Percentiles rank a stretch among this genome's conserved stretches.
Evolutionary conservation across 2,797 vertebrate species (phyloP).

Genomic region (Crocodylus rhombifer): DNA sequence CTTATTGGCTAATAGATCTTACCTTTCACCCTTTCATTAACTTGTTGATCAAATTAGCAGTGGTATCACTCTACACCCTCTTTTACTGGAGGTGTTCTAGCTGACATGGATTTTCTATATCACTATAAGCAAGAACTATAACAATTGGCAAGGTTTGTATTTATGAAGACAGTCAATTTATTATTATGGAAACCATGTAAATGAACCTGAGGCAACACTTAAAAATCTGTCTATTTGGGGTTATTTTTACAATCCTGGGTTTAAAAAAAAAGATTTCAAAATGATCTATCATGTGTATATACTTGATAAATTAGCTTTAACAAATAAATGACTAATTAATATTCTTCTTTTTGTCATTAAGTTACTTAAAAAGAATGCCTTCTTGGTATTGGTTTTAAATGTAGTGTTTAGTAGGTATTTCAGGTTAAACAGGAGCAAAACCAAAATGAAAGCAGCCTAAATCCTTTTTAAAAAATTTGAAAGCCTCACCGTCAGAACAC

Average conservation of each 20-base stretch:
- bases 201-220: background rate
- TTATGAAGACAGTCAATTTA: background rate
- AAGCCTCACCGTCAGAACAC: slow-evolving; percentile 30
- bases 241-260: slow-evolving; percentile 25
- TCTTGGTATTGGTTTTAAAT: slow-evolving; percentile 73
- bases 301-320: slow-evolving; percentile 65
- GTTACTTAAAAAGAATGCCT: slow-evolving; percentile 48
- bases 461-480: background rate
- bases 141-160: background rate
- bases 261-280: slow-evolving; percentile 44
- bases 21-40: background rate
- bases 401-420: slow-evolving; percentile 41
- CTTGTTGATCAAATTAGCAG: background rate
- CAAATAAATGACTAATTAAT: slow-evolving; percentile 25
- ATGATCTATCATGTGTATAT: slow-evolving; percentile 41
- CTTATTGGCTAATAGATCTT: background rate
- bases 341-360: background rate
- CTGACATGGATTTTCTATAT: background rate
- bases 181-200: slow-evolving; percentile 25
- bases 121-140: background rate
- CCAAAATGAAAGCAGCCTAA: background rate
- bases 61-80: background rate
- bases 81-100: background rate
- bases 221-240: background rate
- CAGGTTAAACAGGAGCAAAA: background rate